Evolutionary conservation across 1,140 invertebrate genomes (phyloP).

Genomic region (Aphelinus atriplicis): DNA sequence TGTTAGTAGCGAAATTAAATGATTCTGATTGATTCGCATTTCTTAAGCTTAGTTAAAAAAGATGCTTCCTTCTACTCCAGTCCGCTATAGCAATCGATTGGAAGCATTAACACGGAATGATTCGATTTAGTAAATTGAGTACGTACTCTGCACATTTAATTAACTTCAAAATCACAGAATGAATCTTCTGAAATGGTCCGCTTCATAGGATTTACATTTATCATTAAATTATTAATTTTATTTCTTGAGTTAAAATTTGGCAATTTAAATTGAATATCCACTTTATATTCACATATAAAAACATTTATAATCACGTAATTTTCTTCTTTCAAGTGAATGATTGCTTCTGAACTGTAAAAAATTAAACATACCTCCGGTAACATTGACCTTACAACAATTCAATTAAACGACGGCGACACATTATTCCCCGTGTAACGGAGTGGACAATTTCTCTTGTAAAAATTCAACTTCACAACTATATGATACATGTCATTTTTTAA

Average conservation of each 20-base stretch:
- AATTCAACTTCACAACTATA: neutral
- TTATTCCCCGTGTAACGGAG: neutral
- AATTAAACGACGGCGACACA: no score
- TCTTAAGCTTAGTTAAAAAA: no score
- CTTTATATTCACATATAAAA: neutral
- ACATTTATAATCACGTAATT: no score
- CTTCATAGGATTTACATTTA: constrained; percentile 8
- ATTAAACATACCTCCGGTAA: no score
- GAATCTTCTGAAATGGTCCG: constrained; percentile 21
- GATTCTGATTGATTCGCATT: no score
- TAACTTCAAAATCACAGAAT: constrained; percentile 28
- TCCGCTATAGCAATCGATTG: no score
- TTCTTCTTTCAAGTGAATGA: no score
- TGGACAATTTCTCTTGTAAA: constrained; percentile 3
- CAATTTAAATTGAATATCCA: constrained; percentile 2
- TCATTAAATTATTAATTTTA: neutral
- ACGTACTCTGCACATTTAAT: constrained; percentile 25
- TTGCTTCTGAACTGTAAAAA: no score
- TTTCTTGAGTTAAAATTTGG: constrained; percentile 7
- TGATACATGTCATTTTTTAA: neutral
- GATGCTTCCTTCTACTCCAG: no score
- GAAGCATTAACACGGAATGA: neutral
- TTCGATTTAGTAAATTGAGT: constrained; percentile 23
- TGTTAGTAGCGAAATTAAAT: no score
- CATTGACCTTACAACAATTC: no score